Evolutionary conservation across 2,888 invertebrate species (phyloP), one percentile per base, ranked within the genome.

Genomic region (Aphrophora alni): DNA sequence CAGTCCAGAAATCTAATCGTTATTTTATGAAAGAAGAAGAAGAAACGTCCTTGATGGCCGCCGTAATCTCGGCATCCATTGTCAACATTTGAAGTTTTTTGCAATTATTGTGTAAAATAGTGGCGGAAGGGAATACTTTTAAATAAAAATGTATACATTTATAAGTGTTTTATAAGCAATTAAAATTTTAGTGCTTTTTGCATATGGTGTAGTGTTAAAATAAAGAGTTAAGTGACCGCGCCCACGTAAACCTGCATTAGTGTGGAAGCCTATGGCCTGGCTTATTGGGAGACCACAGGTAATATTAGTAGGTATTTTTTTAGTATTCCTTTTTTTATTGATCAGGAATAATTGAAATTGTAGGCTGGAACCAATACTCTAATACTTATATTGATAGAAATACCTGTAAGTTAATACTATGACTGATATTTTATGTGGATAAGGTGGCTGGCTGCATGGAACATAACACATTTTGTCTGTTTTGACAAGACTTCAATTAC

Each of bases 211-310:
- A 21, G 59, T 59, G 59, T 21, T 14, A 21, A 59, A 59, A 21
- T 59, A 59, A 59, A 59, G n/a, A 59, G 59, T 59, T n/a, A 59
- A 59, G 59, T 59, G 59, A 59, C 59, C 59, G 59, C 59, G 59
- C 59, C 59, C 59, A 59, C 59, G 59, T 59, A 59, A 59, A 59
- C 59, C 21, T 59, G 59, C 59, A 59, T 21, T 59, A 59, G 59
- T 59, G 59, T 59, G 1, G 4, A 59, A 59, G 59, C 59, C 59
- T 59, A 59, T 59, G 59, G 59, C 59, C 59, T 59, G 59, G 59
- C 59, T 59, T 59, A 21, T 59, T 59, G 59, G 59, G 7, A 59
- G 59, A 59, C 5, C 14, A 59, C 21, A 59, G 59, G 59, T 59
- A 59, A 59, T 21, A 7, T 21, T 59, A 21, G 4, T 14, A 33